Base-by-base conservation (phyloP, 2,888 invertebrate species). In the Scaptodrosophila latifasciaeformis region DNA sequence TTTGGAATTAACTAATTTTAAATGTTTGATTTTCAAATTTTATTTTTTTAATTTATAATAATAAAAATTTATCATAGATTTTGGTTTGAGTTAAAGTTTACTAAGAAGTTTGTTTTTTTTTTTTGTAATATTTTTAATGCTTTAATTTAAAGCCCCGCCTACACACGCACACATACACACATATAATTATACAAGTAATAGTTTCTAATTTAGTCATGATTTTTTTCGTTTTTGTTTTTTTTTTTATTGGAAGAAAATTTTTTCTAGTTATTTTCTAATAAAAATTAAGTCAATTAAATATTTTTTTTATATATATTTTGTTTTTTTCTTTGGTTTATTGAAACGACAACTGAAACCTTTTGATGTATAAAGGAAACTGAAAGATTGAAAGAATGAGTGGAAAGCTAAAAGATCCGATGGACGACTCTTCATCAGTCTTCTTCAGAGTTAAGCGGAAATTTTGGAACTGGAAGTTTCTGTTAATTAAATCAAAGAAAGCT, bases 181-280 rank as follows among this genome's bases (percentile, higher is more conserved):
- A 69, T 60, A 69, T 66, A 76, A 54, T 70, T 71, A 77, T 69
- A 59, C 72, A 72, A 60, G 57, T 37, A 13, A n/a, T 15, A 40
- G 37, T 60, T 57, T 58, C 62, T 72, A 37, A 37, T 15, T 17
- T 37, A 37, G 37, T 37, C n/a, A n/a, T n/a, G n/a, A n/a, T n/a
- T n/a, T n/a, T n/a, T n/a, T n/a, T n/a, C n/a, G n/a, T n/a, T n/a
- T n/a, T n/a, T n/a, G n/a, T n/a, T n/a, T n/a, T n/a, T n/a, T n/a
- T n/a, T n/a, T n/a, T n/a, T 37, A 62, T 67, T 70, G 71, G 71
- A 71, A 71, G 71, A 76, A 70, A 72, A 66, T 69, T 66, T 57
- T 39, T 30, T 56, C 54, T 12, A 34, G 34, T 34, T 34, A 13
- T 10, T 6, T 34, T 34, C n/a, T n/a, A n/a, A n/a, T n/a, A n/a